Conservation (phyloP, 2,113 vertebrate genomes). For the Leptobrachium leishanense region DNA sequence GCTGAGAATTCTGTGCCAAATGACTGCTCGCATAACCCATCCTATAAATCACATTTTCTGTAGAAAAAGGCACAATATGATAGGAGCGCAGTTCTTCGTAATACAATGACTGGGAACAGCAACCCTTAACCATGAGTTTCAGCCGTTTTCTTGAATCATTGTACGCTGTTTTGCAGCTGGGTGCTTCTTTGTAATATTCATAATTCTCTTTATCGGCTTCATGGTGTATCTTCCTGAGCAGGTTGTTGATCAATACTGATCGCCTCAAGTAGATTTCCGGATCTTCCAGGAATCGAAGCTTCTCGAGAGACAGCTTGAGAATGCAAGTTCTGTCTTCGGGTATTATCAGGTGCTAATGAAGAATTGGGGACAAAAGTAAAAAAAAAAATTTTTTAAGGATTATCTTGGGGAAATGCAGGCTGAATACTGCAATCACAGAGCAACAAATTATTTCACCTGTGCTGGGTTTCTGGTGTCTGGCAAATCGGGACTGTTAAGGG, state of each 20-base stretch:
- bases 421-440: no score
- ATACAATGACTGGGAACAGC: slow-evolving; percentile 80
- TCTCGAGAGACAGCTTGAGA: slow-evolving; percentile 93
- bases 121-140: slow-evolving; percentile 89
- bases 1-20: slow-evolving; percentile 76
- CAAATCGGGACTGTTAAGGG: no score
- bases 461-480: no score
- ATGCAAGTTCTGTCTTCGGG: slow-evolving; percentile 95
- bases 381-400: no score
- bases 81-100: slow-evolving; percentile 85
- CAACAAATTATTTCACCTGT: no score
- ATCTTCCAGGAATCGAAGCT: slow-evolving; percentile 94
- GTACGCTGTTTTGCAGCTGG: slow-evolving; percentile 69
- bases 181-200: slow-evolving; percentile 75
- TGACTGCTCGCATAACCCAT: slow-evolving; percentile 78
- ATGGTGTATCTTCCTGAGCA: slow-evolving; percentile 94
- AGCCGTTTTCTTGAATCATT: slow-evolving; percentile 84
- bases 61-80: slow-evolving; percentile 84
- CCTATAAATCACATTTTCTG: slow-evolving; percentile 77
- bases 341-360: slow-evolving; percentile 87
- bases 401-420: no score
- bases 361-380: neutral
- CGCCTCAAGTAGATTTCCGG: slow-evolving; percentile 91
- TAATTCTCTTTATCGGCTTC: slow-evolving; percentile 84
- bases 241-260: slow-evolving; percentile 98